Evolutionary conservation across 2,888 invertebrate species (phyloP).

Genomic region (Brachyopa scutellaris): DNA sequence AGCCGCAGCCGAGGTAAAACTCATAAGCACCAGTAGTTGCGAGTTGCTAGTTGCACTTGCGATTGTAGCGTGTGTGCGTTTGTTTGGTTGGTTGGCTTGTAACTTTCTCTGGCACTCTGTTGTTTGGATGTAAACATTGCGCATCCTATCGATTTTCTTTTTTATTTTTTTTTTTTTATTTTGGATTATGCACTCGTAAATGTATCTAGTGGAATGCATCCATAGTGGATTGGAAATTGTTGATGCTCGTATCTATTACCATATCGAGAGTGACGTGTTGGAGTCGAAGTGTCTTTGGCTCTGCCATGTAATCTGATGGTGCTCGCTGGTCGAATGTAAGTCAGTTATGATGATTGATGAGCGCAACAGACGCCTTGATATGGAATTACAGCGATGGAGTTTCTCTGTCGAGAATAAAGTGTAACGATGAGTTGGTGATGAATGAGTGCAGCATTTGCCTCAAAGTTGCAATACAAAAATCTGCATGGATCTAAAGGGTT

Average conservation of each 20-base stretch:
- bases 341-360: slow-evolving; percentile 2
- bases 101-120: slow-evolving; percentile 51
- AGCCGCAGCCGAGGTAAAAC: slow-evolving; percentile 31
- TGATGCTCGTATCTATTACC: slow-evolving; percentile 42
- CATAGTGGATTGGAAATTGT: neutral
- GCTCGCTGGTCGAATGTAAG: slow-evolving; percentile 16
- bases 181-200: slow-evolving; percentile 41
- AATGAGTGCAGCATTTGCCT: too few species aligned
- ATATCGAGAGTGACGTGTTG: slow-evolving; percentile 49
- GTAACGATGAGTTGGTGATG: too few species aligned
- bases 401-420: too few species aligned
- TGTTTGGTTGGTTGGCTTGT: slow-evolving; percentile 33
- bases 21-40: slow-evolving; percentile 33
- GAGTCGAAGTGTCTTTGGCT: neutral
- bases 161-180: too few species aligned
- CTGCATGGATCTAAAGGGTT: too few species aligned
- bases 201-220: neutral
- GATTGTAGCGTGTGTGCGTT: slow-evolving; percentile 13
- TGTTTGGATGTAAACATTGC: slow-evolving; percentile 28
- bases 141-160: slow-evolving; percentile 50
- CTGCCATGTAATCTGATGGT: neutral
- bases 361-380: neutral
- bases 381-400: neutral
- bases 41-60: slow-evolving; percentile 4
- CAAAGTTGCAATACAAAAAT: too few species aligned